Percentiles rank a stretch among this genome's conserved stretches.
phyloP scores from a whole-genome alignment of 2,888 invertebrate genomes.

The Hydraecia micacea region DNA sequence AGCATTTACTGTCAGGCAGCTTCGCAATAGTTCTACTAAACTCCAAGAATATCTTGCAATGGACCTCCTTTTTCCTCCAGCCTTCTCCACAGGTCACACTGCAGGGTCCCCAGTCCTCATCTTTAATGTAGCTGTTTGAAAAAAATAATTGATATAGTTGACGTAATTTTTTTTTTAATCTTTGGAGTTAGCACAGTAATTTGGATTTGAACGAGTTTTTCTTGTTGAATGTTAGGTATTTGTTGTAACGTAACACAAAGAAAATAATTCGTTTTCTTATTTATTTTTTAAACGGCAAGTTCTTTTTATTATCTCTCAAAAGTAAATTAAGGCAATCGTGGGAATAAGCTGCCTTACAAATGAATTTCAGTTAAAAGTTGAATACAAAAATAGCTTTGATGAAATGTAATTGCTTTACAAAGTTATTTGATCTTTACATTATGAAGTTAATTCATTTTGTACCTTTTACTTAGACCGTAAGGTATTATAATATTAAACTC shows the following conservation, averaged over 20 bases:
- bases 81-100: slow-evolving; percentile 98
- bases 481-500: slow-evolving; percentile 33
- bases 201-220: slow-evolving; percentile 28
- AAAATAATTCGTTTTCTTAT: not conserved
- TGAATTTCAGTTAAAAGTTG: slow-evolving; percentile 5
- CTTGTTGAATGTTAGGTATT: not conserved
- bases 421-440: slow-evolving; percentile 24
- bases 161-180: slow-evolving; percentile 6
- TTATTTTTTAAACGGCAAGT: not conserved
- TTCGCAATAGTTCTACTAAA: slow-evolving; percentile 97
- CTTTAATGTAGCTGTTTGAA: slow-evolving; percentile 95
- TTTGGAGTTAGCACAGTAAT: slow-evolving; percentile 19
- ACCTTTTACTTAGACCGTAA: not conserved
- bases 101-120: slow-evolving; percentile 97
- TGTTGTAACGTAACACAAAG: not conserved
- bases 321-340: slow-evolving; percentile 11
- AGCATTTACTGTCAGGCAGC: slow-evolving; percentile 96
- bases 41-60: slow-evolving; percentile 98
- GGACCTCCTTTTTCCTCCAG: slow-evolving; percentile 95
- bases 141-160: slow-evolving; percentile 13
- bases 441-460: slow-evolving; percentile 31
- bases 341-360: slow-evolving; percentile 3
- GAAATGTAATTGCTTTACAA: slow-evolving; percentile 8
- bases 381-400: slow-evolving; percentile 1
- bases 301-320: slow-evolving; percentile 12